Percentiles rank a stretch among this genome's conserved stretches.
Evolutionary conservation across 2,113 vertebrate species (phyloP).

Genomic region (Rafetus swinhoei): DNA sequence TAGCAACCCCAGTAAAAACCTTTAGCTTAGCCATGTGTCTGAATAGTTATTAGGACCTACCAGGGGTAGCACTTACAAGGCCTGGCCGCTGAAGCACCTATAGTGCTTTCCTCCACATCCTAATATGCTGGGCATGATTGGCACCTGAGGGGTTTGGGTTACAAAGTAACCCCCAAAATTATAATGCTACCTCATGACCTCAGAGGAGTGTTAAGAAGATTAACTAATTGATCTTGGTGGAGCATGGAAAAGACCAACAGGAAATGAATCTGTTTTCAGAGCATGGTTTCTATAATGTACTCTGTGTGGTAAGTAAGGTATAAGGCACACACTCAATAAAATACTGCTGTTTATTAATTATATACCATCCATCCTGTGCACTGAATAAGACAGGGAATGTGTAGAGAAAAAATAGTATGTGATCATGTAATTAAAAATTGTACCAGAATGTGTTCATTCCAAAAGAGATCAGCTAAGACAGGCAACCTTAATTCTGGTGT

Average conservation of each 20-base stretch:
- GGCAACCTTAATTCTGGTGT: not conserved
- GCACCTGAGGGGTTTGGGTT: not conserved
- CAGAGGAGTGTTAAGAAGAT: not conserved
- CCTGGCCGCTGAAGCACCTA: not conserved
- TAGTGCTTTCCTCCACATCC: not conserved
- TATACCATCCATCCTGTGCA: slow-evolving; percentile 16
- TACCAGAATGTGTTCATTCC: not conserved
- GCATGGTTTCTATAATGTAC: not conserved
- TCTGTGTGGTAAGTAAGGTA: not conserved
- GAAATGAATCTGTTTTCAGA: not conserved
- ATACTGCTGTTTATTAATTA: not conserved
- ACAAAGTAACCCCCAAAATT: not conserved
- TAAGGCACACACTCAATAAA: not conserved
- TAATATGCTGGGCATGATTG: not conserved
- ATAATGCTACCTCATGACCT: not conserved
- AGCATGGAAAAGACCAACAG: not conserved
- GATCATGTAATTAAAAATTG: not conserved
- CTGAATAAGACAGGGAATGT: not conserved
- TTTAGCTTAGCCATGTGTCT: not conserved
- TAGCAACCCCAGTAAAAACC: not conserved
- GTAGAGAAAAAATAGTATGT: slow-evolving; percentile 15
- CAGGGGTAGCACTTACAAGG: not conserved
- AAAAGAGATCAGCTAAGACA: not conserved
- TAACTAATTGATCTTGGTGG: not conserved
- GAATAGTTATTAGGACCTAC: not conserved